Evolutionary conservation across 2,888 invertebrate species (phyloP).

Genomic region (Synanthedon vespiformis): DNA sequence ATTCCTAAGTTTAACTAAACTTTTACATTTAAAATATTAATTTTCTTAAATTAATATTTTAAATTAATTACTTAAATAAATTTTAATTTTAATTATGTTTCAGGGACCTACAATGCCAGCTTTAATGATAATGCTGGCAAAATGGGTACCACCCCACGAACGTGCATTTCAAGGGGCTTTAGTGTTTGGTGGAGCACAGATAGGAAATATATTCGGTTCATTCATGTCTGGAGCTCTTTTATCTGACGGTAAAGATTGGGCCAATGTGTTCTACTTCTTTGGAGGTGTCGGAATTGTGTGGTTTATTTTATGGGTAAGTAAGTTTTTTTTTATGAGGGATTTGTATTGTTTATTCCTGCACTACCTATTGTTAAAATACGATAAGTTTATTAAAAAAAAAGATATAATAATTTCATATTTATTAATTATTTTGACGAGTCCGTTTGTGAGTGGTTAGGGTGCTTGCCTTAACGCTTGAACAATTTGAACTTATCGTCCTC

Average conservation of each 20-base stretch:
- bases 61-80: background rate
- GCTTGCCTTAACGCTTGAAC: no score
- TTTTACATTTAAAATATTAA: background rate
- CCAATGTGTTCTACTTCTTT: slow-evolving; percentile 71
- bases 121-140: slow-evolving; percentile 72
- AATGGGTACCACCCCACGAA: slow-evolving; percentile 73
- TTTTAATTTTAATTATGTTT: slow-evolving; percentile 10
- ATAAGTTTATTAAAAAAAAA: no score
- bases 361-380: no score
- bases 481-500: no score
- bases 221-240: slow-evolving; percentile 65
- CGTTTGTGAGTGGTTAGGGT: no score
- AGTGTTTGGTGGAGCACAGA: slow-evolving; percentile 71
- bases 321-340: background rate
- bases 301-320: slow-evolving; percentile 63
- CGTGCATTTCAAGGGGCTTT: slow-evolving; percentile 70
- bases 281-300: slow-evolving; percentile 67
- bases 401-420: no score
- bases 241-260: slow-evolving; percentile 62
- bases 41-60: no score
- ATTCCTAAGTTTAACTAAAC: no score
- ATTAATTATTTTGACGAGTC: no score
- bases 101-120: slow-evolving; percentile 82
- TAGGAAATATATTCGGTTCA: slow-evolving; percentile 68
- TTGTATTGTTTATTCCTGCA: no score